Base-by-base conservation (phyloP, 2,888 invertebrate species). In the Ommatoiulus sabulosus region DNA sequence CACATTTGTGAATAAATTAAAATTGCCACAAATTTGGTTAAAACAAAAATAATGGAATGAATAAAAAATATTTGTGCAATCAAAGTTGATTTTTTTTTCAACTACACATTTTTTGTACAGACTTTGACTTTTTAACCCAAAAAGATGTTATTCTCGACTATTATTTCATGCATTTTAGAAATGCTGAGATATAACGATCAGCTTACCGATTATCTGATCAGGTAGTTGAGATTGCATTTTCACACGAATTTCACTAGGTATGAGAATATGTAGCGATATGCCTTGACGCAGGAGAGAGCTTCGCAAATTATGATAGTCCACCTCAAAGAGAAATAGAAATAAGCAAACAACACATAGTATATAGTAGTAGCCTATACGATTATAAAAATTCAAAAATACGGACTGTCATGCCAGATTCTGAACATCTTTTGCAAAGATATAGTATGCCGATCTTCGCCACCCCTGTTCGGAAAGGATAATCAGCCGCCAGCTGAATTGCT, bases 391-490 rank as follows among this genome's bases (percentile, higher is more conserved):
- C 24, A 80, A 35, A 24, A 10, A 43, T 57, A 87, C 87, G n/a
- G n/a, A 87, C 87, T 63, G 87, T 52, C 87, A 87, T 87, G 57
- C 24, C 44, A 84, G 88, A 87, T 57, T 89, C 87, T 57, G 89
- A 93, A 92, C 96, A 95, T 0, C 94, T 92, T 44, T 94, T 94
- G 17, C 95, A 95, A 44, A 95, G 94, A 0, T 96, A 94, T 84
- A 94, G 94, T 91, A 97, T 93, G 90, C 96, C 94, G 88, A 95
- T 94, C 92, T 96, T 97, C 84, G 95, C 94, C 0, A 97, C 96
- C 1, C 95, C 95, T 0, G 96, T 94, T 90, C 97, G 94, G 93
- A 96, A 96, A 0, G 96, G 96, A 92, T 96, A 95, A 0, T 94
- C 92, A 17, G 95, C 91, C 0, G 96, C 94, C 63, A 95, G 94